Evolutionary conservation across 1,140 invertebrate genomes (phyloP), one percentile per base, ranked within the genome.

Genomic region (Brachionus paranguensis): DNA sequence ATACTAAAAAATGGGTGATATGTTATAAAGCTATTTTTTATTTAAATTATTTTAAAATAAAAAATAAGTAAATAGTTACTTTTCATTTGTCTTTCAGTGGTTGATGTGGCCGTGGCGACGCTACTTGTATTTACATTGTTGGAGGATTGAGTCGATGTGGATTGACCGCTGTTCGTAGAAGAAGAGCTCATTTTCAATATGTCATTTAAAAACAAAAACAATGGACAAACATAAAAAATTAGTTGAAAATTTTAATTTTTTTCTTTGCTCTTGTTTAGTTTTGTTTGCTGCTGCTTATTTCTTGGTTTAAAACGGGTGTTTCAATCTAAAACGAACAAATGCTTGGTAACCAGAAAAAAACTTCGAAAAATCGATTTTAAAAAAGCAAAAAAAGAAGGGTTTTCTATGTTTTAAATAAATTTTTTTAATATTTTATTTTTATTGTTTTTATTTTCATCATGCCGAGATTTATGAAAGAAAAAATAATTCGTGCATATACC

Each of bases 11-110:
- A 33, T 33, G 29, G 29, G 29, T 33, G 29, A 33, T 24, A 24
- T 1, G 1, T 24, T 24, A 24, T 24, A 1, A 24, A 24, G 24
- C 24, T 24, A 24, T 24, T 24, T 24, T 24, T 24, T 24, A 1
- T 24, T 24, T 24, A n/a, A 37, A n/a, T 68, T 37, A 68, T 37
- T 37, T 7, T 29, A 3, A 37, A 37, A 37, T 33, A 41, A 11
- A 27, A 53, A 53, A 3, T 53, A 3, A 20, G 6, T 14, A 0
- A 3, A 68, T n/a, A 12, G 7, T 72, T 72, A 76, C 72, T 76
- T 76, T 76, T 76, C 72, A 76, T 76, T 76, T 76, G 72, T 76
- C 72, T 11, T 33, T 76, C 72, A 50, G 43, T 50, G 27, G 45
- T 50, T 50, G 72, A 76, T 14, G 43, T 29, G n/a, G 17, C 50